Evolutionary conservation across 2,797 vertebrate species (phyloP).

Genomic region (Cyprinella venusta): DNA sequence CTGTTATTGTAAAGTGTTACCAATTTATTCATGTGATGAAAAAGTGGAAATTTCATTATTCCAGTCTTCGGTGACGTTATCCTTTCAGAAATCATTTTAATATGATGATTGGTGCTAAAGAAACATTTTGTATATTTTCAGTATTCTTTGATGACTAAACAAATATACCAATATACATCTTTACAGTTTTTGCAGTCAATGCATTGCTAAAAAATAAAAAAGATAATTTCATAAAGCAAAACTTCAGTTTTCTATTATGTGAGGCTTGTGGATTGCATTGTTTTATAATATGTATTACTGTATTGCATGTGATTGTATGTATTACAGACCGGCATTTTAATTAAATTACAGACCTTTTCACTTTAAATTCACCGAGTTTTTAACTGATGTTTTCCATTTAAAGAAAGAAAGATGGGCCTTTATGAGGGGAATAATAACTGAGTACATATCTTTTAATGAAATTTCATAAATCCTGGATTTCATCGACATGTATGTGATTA

Average conservation of each 20-base stretch:
- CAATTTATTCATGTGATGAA: no score
- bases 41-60: no score
- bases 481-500: conserved; percentile 56
- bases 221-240: neutral
- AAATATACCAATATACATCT: neutral
- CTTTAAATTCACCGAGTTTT: conserved; percentile 27
- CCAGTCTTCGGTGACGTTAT: no score
- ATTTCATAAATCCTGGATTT: conserved; percentile 55
- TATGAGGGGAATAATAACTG: conserved; percentile 41
- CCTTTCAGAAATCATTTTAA: no score
- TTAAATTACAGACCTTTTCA: conserved; percentile 54
- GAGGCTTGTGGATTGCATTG: neutral
- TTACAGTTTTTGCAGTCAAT: neutral
- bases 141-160: neutral
- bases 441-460: conserved; percentile 58
- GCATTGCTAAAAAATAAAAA: neutral
- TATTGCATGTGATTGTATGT: neutral
- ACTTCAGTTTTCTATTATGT: neutral
- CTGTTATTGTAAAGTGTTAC: no score
- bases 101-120: no score
- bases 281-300: neutral
- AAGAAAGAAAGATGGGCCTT: conserved; percentile 31
- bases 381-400: conserved; percentile 46
- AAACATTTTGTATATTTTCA: no score
- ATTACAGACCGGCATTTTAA: neutral